Evolutionary conservation across 2,113 vertebrate genomes (phyloP).

Genomic region (Chlorocebus sabaeus): DNA sequence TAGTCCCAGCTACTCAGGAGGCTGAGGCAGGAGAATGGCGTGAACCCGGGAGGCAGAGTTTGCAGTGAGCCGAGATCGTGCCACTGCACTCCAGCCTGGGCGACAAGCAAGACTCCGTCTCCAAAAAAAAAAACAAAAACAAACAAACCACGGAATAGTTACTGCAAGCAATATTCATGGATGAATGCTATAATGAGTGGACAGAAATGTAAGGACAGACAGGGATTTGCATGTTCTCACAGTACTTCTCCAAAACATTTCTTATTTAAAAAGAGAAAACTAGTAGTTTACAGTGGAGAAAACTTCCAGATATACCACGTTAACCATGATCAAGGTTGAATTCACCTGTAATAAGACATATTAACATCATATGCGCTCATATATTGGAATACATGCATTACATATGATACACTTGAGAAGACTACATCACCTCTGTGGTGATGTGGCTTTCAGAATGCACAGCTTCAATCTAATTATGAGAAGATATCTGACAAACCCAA

Average conservation of each 20-base stretch:
- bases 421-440: neutral
- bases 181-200: neutral
- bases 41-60: too few relatives aligned
- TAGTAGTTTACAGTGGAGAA: neutral
- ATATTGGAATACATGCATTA: neutral
- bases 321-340: constrained; percentile 11
- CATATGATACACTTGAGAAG: neutral
- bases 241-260: neutral
- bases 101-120: too few relatives aligned
- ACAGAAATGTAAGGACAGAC: neutral
- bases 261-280: constrained; percentile 5
- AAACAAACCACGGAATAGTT: neutral
- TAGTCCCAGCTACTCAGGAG: too few relatives aligned
- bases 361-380: neutral
- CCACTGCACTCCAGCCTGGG: too few relatives aligned
- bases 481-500: neutral
- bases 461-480: neutral
- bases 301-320: neutral
- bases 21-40: too few relatives aligned
- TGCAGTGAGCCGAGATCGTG: too few relatives aligned
- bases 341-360: neutral
- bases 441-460: neutral
- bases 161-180: neutral
- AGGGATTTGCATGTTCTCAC: neutral
- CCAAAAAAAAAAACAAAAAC: too few relatives aligned